Percentiles rank a stretch among this genome's conserved stretches.
These are phyloP conservation scores for Epiblema foenella DNA, from an alignment of 2,888 invertebrate genomes.

Conservation along the genomic window DNA sequence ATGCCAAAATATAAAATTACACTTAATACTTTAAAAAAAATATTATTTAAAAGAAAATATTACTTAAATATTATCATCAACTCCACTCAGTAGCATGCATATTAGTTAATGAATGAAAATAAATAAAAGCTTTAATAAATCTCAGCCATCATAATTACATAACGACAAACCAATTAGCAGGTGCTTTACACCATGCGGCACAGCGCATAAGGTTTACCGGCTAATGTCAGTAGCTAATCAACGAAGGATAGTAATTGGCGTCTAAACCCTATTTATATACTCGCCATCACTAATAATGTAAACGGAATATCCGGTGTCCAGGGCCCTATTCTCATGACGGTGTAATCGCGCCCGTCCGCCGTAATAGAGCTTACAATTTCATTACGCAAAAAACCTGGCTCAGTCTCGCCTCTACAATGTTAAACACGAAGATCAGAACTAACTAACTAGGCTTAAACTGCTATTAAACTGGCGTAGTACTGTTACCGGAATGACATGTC, in stretches of 20 bases:
- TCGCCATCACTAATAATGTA: slow-evolving; percentile 62
- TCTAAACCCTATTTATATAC: slow-evolving; percentile 48
- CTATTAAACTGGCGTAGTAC: slow-evolving; percentile 73
- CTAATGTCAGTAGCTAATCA: neutral
- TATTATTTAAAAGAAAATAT: neutral
- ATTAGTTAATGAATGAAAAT: slow-evolving; percentile 32
- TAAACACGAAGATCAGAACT: slow-evolving; percentile 70
- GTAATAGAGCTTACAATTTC: slow-evolving; percentile 66
- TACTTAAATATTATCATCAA: neutral
- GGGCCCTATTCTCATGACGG: slow-evolving; percentile 51
- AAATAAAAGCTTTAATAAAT: slow-evolving; percentile 17
- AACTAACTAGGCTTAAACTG: slow-evolving; percentile 70
- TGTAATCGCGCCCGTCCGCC: slow-evolving; percentile 44
- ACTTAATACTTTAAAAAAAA: neutral
- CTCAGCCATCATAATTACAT: slow-evolving; percentile 12
- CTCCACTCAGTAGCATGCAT: slow-evolving; percentile 11
- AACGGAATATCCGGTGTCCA: slow-evolving; percentile 66
- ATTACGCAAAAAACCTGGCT: slow-evolving; percentile 69
- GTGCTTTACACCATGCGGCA: slow-evolving; percentile 24
- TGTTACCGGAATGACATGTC: slow-evolving; percentile 79
- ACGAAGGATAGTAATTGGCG: slow-evolving; percentile 49
- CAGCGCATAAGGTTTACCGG: slow-evolving; percentile 3
- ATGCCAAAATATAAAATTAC: neutral
- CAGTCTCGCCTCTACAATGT: slow-evolving; percentile 67
- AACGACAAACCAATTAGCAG: slow-evolving; percentile 26